Conservation (phyloP, 2,113 vertebrate genomes). For the Epinephelus fuscoguttatus region DNA sequence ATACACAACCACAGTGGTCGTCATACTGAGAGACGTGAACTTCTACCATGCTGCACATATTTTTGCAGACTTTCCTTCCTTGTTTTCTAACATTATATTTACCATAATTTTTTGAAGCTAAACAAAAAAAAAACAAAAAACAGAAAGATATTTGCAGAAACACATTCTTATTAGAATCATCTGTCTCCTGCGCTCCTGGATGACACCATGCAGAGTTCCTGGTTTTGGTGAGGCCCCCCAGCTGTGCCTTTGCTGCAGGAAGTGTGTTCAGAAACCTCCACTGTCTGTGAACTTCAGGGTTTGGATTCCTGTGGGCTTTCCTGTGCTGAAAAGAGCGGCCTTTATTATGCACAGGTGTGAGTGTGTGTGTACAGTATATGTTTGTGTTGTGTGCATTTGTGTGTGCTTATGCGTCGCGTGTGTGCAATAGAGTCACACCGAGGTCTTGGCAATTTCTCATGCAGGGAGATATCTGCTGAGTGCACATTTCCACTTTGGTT, state of each 20-base stretch:
- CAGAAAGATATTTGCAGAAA: not conserved
- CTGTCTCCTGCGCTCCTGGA: not conserved
- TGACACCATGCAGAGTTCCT: conserved; percentile 14
- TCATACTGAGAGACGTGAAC: too few species aligned
- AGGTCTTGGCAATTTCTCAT: conserved; percentile 68
- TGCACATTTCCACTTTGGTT: conserved; percentile 72
- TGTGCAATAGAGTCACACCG: conserved; percentile 31
- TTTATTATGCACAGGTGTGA: conserved; percentile 51
- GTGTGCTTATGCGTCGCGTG: conserved; percentile 10
- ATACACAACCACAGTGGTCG: too few species aligned
- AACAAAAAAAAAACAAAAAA: not conserved
- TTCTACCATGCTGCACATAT: not conserved
- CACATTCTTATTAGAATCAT: not conserved
- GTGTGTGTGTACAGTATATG: not conserved
- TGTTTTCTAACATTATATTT: not conserved
- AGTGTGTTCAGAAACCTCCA: conserved; percentile 71
- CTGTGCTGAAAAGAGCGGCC: conserved; percentile 67
- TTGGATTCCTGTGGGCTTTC: conserved; percentile 78
- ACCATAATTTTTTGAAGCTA: not conserved
- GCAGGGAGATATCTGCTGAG: conserved; percentile 78
- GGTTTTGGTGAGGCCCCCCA: conserved; percentile 9
- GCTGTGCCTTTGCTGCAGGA: conserved; percentile 51
- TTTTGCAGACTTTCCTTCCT: not conserved
- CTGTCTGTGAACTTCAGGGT: conserved; percentile 27
- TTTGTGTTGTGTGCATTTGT: not conserved